A percentile compares a stretch with the other conserved stretches of the same genome.
Conservation (phyloP, 2,113 vertebrate species). For the Anseranas semipalmata region DNA sequence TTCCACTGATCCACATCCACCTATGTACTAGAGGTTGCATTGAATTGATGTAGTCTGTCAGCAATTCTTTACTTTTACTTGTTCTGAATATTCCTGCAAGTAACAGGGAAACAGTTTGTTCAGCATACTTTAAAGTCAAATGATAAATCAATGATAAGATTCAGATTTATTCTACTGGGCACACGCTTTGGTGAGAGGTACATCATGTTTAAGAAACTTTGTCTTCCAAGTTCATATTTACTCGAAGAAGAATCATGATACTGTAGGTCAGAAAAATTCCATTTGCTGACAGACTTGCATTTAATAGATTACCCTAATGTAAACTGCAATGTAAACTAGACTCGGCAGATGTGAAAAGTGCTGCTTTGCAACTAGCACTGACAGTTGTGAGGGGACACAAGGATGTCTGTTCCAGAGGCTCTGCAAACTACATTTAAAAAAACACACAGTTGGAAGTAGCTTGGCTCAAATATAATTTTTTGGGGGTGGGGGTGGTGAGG, state of each 20-base stretch:
- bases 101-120: not conserved
- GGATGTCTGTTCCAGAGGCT: not conserved
- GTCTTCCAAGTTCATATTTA: not conserved
- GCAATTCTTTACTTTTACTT: not conserved
- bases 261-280: not conserved
- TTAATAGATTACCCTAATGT: not conserved
- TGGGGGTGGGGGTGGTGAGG: not conserved
- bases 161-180: not conserved
- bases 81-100: not conserved
- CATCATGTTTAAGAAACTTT: not conserved
- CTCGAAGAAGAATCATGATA: not conserved
- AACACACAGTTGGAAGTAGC: not conserved
- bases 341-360: accelerated
- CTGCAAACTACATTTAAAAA: not conserved
- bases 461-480: no score
- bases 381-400: not conserved
- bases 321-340: not conserved
- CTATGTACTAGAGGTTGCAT: not conserved
- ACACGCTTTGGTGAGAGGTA: not conserved
- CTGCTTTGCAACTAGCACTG: not conserved
- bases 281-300: not conserved
- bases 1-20: not conserved
- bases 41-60: not conserved
- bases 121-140: not conserved
- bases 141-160: not conserved